Conservation (phyloP, 1,140 invertebrate species). For the Cotesia chilonis region DNA sequence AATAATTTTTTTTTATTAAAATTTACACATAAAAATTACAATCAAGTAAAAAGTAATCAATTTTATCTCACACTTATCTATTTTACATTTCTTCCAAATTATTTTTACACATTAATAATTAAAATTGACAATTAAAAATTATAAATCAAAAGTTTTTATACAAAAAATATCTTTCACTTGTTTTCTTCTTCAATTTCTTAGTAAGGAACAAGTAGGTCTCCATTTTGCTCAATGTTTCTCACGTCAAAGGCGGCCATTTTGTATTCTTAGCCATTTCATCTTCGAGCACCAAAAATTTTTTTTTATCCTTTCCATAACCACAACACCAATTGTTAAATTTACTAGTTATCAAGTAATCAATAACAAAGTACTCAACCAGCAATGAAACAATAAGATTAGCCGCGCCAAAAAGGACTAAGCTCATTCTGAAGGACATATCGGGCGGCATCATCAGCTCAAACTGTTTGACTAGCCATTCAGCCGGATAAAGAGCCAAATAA, state of each 20-base stretch:
- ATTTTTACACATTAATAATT: too few species aligned
- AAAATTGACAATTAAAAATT: too few species aligned
- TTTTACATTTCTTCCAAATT: too few species aligned
- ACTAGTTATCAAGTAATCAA: conserved; percentile 70
- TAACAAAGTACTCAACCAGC: conserved; percentile 68
- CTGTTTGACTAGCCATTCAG: conserved; percentile 51
- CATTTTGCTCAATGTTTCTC: conserved; percentile 49
- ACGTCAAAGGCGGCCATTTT: conserved; percentile 70
- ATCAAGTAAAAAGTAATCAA: too few species aligned
- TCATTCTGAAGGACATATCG: conserved; percentile 58
- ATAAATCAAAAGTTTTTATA: too few species aligned
- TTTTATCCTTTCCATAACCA: conserved; percentile 69
- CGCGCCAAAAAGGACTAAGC: conserved; percentile 66
- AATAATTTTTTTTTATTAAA: too few species aligned
- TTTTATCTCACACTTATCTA: too few species aligned
- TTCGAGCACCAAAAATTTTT: conserved; percentile 71
- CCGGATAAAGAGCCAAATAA: conserved; percentile 65
- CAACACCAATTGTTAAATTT: conserved; percentile 67
- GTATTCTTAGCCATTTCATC: conserved; percentile 66
- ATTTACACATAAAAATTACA: too few species aligned
- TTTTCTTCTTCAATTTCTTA: too few species aligned
- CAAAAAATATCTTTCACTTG: too few species aligned
- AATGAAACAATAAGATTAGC: conserved; percentile 68
- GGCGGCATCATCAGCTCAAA: conserved; percentile 64
- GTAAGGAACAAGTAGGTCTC: too few species aligned